Percentiles rank a stretch among this genome's conserved stretches.
These are phyloP conservation scores for Ladona fulva DNA, from an alignment of 1,140 invertebrate species.

Conservation along the genomic window DNA sequence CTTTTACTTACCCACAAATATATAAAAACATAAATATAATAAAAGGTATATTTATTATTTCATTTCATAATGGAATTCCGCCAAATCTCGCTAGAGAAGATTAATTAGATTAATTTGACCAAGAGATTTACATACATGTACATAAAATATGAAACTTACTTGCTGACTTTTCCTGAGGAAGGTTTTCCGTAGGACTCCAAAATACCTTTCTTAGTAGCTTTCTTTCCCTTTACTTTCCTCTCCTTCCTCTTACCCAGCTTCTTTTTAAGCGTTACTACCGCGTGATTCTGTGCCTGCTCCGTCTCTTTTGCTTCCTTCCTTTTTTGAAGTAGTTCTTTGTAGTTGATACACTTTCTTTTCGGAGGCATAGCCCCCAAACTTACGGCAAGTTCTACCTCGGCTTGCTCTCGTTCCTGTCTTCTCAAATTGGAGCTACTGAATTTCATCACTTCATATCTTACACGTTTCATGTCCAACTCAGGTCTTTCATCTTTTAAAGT, in stretches of 20 bases:
- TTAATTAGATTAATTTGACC: not conserved
- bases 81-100: too few relatives aligned
- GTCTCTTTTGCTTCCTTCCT: not conserved
- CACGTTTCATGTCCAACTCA: not conserved
- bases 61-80: too few relatives aligned
- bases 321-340: not conserved
- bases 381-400: not conserved
- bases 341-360: not conserved
- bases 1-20: too few relatives aligned
- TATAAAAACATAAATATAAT: too few relatives aligned
- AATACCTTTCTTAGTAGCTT: not conserved
- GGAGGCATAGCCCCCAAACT: not conserved
- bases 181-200: not conserved
- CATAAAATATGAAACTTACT: not conserved
- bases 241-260: not conserved
- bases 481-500: not conserved
- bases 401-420: not conserved
- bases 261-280: not conserved
- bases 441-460: not conserved
- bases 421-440: not conserved
- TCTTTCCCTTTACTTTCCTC: not conserved
- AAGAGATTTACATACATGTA: not conserved
- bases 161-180: not conserved
- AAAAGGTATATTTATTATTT: too few relatives aligned
- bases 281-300: not conserved